Conservation (phyloP, 2,113 vertebrate genomes). For the Strix uralensis region DNA sequence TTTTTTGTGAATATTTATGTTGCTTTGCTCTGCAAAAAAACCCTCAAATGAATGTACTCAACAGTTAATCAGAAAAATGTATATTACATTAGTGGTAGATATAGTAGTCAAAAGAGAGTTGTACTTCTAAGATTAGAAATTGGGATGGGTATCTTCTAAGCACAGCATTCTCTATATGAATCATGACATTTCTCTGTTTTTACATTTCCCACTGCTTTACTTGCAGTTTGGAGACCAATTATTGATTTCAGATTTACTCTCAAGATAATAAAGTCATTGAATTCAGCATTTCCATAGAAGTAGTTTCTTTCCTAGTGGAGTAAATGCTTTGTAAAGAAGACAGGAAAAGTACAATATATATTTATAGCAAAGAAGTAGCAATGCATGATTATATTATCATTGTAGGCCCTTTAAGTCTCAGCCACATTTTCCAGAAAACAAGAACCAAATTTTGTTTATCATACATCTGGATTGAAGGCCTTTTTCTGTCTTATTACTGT, state of each 20-base stretch:
- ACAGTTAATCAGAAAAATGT: not conserved
- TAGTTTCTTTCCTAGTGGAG: not conserved
- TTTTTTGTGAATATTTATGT: not conserved
- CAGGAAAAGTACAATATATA: not conserved
- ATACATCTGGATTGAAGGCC: not conserved
- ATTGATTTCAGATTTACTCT: not conserved
- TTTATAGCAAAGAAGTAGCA: not conserved
- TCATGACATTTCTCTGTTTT: not conserved
- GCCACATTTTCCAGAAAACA: not conserved
- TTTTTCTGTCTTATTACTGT: not conserved
- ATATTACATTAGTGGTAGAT: not conserved
- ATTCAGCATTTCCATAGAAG: not conserved
- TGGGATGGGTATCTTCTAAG: not conserved
- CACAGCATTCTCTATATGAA: not conserved
- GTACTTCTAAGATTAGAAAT: not conserved
- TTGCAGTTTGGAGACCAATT: not conserved
- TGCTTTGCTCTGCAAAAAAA: not conserved
- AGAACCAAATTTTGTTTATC: not conserved
- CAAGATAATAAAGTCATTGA: not conserved
- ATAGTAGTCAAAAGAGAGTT: not conserved
- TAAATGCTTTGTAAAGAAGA: not conserved
- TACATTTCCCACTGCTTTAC: not conserved
- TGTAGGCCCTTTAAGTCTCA: not conserved
- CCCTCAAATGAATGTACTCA: not conserved
- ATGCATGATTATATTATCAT: not conserved